Evolutionary conservation across 2,888 invertebrate genomes (phyloP), one percentile per base, ranked within the genome.

Genomic region (Tyria jacobaeae): DNA sequence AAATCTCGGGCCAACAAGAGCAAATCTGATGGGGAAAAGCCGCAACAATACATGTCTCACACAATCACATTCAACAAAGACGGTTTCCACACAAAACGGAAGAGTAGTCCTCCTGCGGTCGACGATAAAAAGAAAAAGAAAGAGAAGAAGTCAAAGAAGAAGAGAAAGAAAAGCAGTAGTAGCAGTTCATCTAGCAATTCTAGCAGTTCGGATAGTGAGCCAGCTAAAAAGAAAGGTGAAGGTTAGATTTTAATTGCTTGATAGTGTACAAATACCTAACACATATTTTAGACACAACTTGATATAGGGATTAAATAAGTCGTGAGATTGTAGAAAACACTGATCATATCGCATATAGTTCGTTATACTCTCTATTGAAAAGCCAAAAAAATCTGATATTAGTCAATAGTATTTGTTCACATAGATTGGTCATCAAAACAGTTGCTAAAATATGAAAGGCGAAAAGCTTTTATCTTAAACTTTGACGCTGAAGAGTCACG

Each of bases 171-270:
- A 68, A 95, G 79, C 47, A 85, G 85, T 64, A 86, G 86, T 70
- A 87, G 85, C 76, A 87, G 87, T 66, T 85, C 86, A 0, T 82
- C 83, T 3, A 86, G 81, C 57, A 71, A 80, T 48, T 83, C 84
- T 21, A 86, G 84, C 69, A 87, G 83, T 52, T 85, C 87, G 57
- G 81, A 90, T 68, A 83, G 87, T 62, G 89, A 89, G 70, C 92
- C 94, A 6, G 87, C 76, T 64, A 95, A 95, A 79, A 96, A 95
- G 81, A 95, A 95, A 66, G 94, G 89, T 75, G 89, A 87, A 79
- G 73, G 86, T 87, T 17, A 25, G 3, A 7, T 25, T 25, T 39
- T 53, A n/a, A n/a, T n/a, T n/a, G n/a, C n/a, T n/a, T n/a, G n/a
- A n/a, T n/a, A n/a, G n/a, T n/a, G n/a, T n/a, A n/a, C n/a, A n/a